Base-by-base conservation (phyloP, 2,113 vertebrate species). In the Lepus americanus region DNA sequence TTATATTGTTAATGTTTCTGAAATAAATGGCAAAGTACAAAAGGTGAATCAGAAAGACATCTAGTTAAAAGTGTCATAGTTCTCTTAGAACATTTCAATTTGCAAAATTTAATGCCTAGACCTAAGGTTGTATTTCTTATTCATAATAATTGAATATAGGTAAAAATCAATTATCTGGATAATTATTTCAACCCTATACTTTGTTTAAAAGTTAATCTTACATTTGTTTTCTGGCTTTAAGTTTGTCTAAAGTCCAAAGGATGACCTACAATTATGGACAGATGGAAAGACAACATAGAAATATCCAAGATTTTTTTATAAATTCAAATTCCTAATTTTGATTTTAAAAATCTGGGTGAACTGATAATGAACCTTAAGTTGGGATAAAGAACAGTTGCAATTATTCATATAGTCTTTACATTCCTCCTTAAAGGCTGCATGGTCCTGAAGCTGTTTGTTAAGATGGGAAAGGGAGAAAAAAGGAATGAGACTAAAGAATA, bases 291-390 rank as follows among this genome's bases (percentile, higher is more conserved):
- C 9, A 88, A 74, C 29, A 90, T 27, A 87, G n/a, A 94, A 64
- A 66, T 55, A 88, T 20, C 33, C 44, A 78, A 90, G 49, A 49
- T 12, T 76, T 89, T 89, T 69, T 78, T 66, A 39, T 31, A 79
- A 84, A 95, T 66, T 94, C 49, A 67, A 69, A 77, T 90, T 84
- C 89, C 51, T 91, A 90, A 89, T 77, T 84, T 39, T 78, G 63
- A 20, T 83, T 83, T 92, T 19, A 39, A 94, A 92, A 92, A 90
- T 69, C 64, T 90, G 6, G 33, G 90, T 70, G 49, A 76, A 90
- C 72, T 55, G 49, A 66, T 22, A 29, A 66, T 20, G 33, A 83
- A 82, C 53, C 70, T 87, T 59, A 82, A 44, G 6, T 64, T 72
- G 67, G 70, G n/a, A 86, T 76, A 79, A 92, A 36, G 76, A 85